Percentiles rank a stretch among this genome's conserved stretches.
These are phyloP conservation scores for Gymnorhina tibicen DNA, from an alignment of 2,113 vertebrate genomes.

Conservation along the genomic window DNA sequence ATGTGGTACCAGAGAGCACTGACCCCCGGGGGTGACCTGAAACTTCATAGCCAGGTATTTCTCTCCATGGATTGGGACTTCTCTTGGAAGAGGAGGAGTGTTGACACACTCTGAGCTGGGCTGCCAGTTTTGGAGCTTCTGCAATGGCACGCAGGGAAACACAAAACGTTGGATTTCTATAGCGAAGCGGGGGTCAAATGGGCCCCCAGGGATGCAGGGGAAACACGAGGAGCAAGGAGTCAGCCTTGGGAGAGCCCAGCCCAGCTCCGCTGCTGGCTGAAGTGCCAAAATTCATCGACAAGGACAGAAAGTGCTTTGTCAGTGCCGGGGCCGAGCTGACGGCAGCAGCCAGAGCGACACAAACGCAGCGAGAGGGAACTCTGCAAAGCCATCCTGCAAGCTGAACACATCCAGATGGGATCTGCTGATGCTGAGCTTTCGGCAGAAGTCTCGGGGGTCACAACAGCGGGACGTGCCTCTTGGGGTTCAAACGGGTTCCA, in stretches of 20 bases:
- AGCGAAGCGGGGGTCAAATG: background rate
- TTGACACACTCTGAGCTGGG: background rate
- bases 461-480: accelerated
- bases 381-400: background rate
- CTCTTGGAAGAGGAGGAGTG: background rate
- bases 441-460: background rate
- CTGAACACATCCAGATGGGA: background rate
- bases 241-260: background rate
- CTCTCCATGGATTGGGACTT: background rate
- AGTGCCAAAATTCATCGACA: background rate
- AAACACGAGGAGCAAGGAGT: background rate
- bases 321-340: background rate
- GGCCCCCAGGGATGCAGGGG: background rate
- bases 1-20: background rate
- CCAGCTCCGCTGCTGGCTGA: background rate
- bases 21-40: background rate
- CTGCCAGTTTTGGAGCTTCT: background rate
- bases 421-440: background rate
- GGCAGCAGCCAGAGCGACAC: background rate
- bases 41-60: background rate
- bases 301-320: background rate
- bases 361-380: accelerated
- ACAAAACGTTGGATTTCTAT: background rate
- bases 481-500: background rate
- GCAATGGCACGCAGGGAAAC: background rate